Percentiles rank a stretch among this genome's conserved stretches.
These are phyloP conservation scores for Illadopsis cleaveri DNA, from an alignment of 2,113 vertebrate genomes.

Conservation along the genomic window DNA sequence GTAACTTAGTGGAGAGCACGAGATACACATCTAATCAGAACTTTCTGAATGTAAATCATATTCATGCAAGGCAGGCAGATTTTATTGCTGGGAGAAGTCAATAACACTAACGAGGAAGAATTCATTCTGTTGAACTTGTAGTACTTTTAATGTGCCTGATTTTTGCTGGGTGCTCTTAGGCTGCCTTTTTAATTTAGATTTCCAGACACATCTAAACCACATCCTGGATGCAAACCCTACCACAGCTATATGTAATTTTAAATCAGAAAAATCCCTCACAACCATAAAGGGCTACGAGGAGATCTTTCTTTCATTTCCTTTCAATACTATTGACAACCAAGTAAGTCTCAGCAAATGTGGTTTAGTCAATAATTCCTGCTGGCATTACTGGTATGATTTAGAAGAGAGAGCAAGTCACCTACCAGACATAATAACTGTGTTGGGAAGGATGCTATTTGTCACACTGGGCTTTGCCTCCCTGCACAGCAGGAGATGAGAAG, in stretches of 20 bases:
- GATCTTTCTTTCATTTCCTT: not conserved
- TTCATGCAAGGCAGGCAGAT: not conserved
- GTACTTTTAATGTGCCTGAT: not conserved
- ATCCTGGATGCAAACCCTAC: not conserved
- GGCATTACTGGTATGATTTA: not conserved
- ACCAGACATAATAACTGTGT: not conserved
- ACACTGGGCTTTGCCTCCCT: not conserved
- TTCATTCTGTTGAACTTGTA: not conserved
- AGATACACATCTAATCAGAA: slow-evolving; percentile 6
- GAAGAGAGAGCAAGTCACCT: not conserved
- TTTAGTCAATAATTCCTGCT: slow-evolving; percentile 6
- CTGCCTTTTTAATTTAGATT: slow-evolving; percentile 14
- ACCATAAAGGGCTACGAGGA: not conserved
- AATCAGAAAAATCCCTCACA: not conserved
- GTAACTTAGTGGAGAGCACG: not conserved
- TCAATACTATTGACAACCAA: not conserved
- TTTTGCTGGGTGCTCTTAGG: not conserved
- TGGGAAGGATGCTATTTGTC: not conserved
- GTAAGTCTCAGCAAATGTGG: not conserved
- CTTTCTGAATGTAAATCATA: not conserved
- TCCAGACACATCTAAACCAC: slow-evolving; percentile 3
- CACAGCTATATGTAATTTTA: not conserved
- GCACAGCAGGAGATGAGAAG: not conserved
- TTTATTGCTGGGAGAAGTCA: slow-evolving; percentile 1
- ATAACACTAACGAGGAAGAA: not conserved